Evolutionary conservation across 2,888 invertebrate genomes (phyloP).

Genomic region (Phalera bucephala): DNA sequence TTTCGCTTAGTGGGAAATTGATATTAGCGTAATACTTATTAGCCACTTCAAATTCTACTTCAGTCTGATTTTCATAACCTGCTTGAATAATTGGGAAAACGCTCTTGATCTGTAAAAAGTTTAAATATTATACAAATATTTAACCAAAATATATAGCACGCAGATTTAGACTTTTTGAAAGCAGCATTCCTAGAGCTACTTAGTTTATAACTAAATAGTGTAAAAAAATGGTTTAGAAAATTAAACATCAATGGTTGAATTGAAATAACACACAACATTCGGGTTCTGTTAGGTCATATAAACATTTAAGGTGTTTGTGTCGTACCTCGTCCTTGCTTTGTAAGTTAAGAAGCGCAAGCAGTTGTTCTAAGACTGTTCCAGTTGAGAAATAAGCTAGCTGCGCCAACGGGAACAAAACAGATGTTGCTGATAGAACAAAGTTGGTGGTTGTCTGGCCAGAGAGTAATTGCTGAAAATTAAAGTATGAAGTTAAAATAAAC

Average conservation of each 20-base stretch:
- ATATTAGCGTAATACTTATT: constrained; percentile 26
- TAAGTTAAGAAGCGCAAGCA: constrained; percentile 27
- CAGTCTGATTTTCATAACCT: constrained; percentile 18
- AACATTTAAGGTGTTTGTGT: too few species aligned
- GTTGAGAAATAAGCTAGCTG: constrained; percentile 25
- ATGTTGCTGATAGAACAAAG: constrained; percentile 36
- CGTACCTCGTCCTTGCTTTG: constrained; percentile 36
- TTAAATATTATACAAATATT: too few species aligned
- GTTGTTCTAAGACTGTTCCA: constrained; percentile 23
- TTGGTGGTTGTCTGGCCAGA: constrained; percentile 23
- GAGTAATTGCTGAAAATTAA: constrained; percentile 32
- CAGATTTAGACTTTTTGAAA: too few species aligned
- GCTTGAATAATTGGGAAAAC: constrained; percentile 20
- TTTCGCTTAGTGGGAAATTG: constrained; percentile 16
- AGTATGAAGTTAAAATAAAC: too few species aligned
- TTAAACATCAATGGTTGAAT: too few species aligned
- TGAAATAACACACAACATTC: too few species aligned
- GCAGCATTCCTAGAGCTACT: too few species aligned
- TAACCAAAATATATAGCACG: too few species aligned
- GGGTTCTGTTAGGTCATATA: too few species aligned
- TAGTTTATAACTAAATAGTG: too few species aligned
- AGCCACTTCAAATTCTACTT: constrained; percentile 30
- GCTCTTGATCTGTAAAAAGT: constrained; percentile 30
- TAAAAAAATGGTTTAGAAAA: too few species aligned
- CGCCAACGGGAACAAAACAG: constrained; percentile 30